phyloP scores from a whole-genome alignment of 2,888 invertebrate genomes.

The Nesidiocoris tenuis region DNA sequence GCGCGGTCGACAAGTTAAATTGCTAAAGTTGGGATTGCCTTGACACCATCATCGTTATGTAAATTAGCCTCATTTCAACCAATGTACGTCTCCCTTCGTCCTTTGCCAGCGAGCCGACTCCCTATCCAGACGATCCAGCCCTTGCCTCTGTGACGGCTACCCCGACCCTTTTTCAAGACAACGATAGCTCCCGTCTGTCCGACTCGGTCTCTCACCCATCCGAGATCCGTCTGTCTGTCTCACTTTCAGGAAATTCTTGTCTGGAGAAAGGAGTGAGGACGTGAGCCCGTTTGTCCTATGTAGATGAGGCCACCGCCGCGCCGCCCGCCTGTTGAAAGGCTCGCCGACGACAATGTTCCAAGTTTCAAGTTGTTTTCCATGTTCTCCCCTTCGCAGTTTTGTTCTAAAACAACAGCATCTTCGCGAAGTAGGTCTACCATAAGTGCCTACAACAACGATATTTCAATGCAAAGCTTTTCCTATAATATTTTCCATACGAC shows the following conservation, averaged over 20 bases:
- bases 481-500: too few relatives aligned
- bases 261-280: neutral
- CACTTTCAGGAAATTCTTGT: neutral
- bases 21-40: conserved; percentile 41
- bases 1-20: conserved; percentile 39
- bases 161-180: neutral
- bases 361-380: neutral
- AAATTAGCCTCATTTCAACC: conserved; percentile 38
- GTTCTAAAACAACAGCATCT: too few relatives aligned
- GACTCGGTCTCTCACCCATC: too few relatives aligned
- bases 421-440: too few relatives aligned
- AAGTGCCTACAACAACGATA: too few relatives aligned
- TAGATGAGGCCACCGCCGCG: neutral
- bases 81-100: conserved; percentile 27
- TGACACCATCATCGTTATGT: conserved; percentile 42
- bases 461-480: too few relatives aligned
- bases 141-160: neutral
- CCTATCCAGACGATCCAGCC: neutral
- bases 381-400: too few relatives aligned
- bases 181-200: neutral
- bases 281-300: neutral
- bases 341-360: neutral
- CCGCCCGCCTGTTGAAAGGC: neutral
- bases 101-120: neutral
- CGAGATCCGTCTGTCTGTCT: too few relatives aligned